Evolutionary conservation across 2,797 vertebrate genomes (phyloP).

Genomic region (Sparidentex hasta): DNA sequence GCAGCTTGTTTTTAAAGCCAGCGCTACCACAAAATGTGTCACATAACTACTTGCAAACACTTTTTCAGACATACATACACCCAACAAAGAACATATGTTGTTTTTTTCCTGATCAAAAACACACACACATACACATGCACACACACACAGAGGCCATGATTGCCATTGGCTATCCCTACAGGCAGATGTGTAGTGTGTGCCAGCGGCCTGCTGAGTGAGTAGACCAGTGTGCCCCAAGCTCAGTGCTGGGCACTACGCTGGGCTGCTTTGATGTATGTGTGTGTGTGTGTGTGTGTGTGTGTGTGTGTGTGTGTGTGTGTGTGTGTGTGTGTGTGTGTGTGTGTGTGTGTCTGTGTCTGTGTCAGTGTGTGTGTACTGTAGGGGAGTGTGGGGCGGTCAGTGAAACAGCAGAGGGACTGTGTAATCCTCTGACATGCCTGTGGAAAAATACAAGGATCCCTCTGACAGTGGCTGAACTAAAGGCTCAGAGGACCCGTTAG

Average conservation of each 20-base stretch:
- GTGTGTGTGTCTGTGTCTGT: constrained; percentile 35
- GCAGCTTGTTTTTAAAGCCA: background rate
- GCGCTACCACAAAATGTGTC: constrained; percentile 31
- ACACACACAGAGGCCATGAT: constrained; percentile 51
- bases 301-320: constrained; percentile 56
- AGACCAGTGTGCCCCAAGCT: constrained; percentile 69
- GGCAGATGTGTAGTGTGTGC: constrained; percentile 76
- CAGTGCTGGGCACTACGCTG: constrained; percentile 62
- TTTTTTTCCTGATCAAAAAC: constrained; percentile 38
- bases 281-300: constrained; percentile 57
- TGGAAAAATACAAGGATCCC: constrained; percentile 84
- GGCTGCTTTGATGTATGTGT: constrained; percentile 74
- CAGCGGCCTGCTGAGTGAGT: constrained; percentile 74
- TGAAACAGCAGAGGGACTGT: constrained; percentile 79
- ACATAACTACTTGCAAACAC: constrained; percentile 25
- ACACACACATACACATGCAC: constrained; percentile 31
- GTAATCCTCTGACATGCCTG: constrained; percentile 82
- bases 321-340: constrained; percentile 47
- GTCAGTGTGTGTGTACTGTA: constrained; percentile 37
- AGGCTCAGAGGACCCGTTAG: constrained; percentile 72
- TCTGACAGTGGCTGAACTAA: constrained; percentile 75
- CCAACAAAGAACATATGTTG: constrained; percentile 35
- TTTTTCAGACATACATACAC: constrained; percentile 8
- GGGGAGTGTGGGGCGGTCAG: constrained; percentile 50
- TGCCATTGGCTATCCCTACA: constrained; percentile 74